phyloP scores from a whole-genome alignment of 2,113 vertebrate species.

The Trochalopteron elliotii region DNA sequence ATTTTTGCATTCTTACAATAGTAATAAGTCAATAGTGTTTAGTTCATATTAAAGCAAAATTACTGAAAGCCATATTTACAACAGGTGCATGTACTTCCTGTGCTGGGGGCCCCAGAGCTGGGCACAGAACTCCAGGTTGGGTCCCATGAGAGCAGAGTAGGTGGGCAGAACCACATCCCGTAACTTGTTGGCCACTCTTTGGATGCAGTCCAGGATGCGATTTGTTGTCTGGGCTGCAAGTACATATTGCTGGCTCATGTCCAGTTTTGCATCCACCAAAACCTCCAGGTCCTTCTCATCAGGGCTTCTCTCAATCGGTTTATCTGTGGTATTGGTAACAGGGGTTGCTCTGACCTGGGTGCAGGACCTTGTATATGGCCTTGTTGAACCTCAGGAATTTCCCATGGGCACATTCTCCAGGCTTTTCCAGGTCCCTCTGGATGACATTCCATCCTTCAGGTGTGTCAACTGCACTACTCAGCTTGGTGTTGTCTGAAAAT shows the following conservation, averaged over 20 bases:
- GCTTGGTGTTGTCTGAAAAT: neutral
- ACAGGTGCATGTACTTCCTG: neutral
- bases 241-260: fast-evolving
- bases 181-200: neutral
- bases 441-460: fast-evolving
- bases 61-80: neutral
- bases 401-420: neutral
- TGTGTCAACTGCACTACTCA: neutral
- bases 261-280: neutral
- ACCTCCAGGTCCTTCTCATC: neutral
- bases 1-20: neutral
- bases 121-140: fast-evolving
- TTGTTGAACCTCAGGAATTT: neutral
- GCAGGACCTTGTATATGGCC: neutral
- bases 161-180: neutral
- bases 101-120: neutral
- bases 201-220: fast-evolving
- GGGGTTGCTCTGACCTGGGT: fast-evolving
- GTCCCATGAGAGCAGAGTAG: neutral
- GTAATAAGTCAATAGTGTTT: neutral
- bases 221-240: neutral
- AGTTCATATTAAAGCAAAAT: neutral
- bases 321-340: too few relatives aligned
- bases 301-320: neutral
- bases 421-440: neutral